These are phyloP conservation scores for Liopterus haemorrhoidalis DNA, from an alignment of 2,888 invertebrate species.

Conservation along the genomic window DNA sequence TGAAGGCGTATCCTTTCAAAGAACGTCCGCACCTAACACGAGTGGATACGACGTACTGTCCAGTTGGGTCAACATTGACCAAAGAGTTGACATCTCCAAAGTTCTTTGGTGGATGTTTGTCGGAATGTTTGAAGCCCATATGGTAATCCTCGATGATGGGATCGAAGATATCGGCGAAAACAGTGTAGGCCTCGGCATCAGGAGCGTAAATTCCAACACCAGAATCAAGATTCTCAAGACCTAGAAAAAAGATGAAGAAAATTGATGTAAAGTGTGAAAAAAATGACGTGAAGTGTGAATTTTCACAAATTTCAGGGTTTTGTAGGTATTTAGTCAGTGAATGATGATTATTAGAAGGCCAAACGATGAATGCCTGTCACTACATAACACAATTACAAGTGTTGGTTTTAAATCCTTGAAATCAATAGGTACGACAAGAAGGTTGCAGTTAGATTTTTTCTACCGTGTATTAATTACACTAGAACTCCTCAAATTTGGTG, in stretches of 20 bases:
- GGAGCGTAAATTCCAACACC: slow-evolving; percentile 62
- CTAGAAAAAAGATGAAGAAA: slow-evolving; percentile 41
- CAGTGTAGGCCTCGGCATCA: slow-evolving; percentile 61
- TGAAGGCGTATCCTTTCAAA: slow-evolving; percentile 57
- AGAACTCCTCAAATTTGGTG: too few species aligned
- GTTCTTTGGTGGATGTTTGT: slow-evolving; percentile 55
- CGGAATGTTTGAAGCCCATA: slow-evolving; percentile 51
- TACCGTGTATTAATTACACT: too few species aligned
- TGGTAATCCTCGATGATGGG: slow-evolving; percentile 66
- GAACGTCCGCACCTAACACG: slow-evolving; percentile 62
- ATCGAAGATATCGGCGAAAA: slow-evolving; percentile 60
- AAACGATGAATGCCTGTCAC: too few species aligned
- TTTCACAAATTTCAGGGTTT: too few species aligned
- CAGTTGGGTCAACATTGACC: slow-evolving; percentile 54
- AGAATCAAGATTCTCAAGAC: slow-evolving; percentile 60
- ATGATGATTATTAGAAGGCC: too few species aligned
- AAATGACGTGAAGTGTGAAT: too few species aligned
- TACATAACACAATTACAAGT: too few species aligned
- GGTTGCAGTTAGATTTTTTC: too few species aligned
- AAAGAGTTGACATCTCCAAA: slow-evolving; percentile 55
- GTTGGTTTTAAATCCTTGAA: too few species aligned
- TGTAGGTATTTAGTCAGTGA: too few species aligned
- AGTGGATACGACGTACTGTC: slow-evolving; percentile 58
- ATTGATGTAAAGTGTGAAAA: too few species aligned
- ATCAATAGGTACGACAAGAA: too few species aligned